phyloP scores from a whole-genome alignment of 2,113 vertebrate genomes.

The Ictidomys tridecemlineatus region DNA sequence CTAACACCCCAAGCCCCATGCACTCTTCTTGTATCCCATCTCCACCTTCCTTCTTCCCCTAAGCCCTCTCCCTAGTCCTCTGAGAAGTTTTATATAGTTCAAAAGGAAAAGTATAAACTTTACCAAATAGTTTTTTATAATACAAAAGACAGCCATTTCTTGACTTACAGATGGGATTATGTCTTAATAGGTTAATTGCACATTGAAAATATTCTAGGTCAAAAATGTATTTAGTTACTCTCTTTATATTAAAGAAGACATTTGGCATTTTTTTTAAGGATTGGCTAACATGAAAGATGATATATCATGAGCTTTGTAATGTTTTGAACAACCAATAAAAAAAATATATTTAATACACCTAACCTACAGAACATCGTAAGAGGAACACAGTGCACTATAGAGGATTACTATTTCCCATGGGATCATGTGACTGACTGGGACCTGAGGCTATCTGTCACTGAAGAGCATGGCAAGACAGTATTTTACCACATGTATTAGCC shows the following conservation, averaged over 20 bases:
- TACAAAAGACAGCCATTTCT: neutral
- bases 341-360: neutral
- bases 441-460: neutral
- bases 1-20: too few species aligned
- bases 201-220: neutral
- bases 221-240: neutral
- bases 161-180: neutral
- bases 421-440: neutral
- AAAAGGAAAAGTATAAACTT: neutral
- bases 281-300: too few species aligned
- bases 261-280: too few species aligned
- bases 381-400: neutral
- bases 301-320: too few species aligned
- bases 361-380: too few species aligned
- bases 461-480: rapidly evolving
- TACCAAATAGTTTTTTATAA: neutral
- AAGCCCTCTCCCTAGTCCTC: neutral
- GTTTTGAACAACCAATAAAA: neutral
- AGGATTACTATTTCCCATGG: neutral
- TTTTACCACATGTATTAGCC: neutral
- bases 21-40: neutral
- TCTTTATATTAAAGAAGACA: too few species aligned
- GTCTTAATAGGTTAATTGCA: neutral
- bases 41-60: neutral
- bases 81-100: neutral